Conservation (phyloP, 1,140 invertebrate species). For the Wasmannia auropunctata region DNA sequence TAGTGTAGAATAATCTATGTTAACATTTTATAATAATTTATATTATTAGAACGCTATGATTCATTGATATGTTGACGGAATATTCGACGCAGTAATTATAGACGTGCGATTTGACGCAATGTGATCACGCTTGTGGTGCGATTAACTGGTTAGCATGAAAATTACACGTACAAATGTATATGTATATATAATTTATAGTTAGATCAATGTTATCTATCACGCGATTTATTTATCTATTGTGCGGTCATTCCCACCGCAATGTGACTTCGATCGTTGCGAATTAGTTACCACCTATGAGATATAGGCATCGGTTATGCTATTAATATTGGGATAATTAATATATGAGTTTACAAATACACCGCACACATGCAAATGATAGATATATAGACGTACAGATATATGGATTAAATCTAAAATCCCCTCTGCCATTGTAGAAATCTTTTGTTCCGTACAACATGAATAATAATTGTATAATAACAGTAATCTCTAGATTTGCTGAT, state of each 20-base stretch:
- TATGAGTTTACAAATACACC: constrained; percentile 37
- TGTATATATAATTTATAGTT: constrained; percentile 55
- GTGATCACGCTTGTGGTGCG: constrained; percentile 39
- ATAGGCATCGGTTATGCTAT: constrained; percentile 34
- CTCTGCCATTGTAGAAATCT: background rate
- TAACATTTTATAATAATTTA: constrained; percentile 21
- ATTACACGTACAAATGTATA: constrained; percentile 19
- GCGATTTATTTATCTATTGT: constrained; percentile 46
- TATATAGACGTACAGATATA: background rate
- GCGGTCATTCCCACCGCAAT: constrained; percentile 24
- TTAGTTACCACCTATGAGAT: constrained; percentile 36
- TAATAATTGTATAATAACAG: background rate
- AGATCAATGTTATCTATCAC: constrained; percentile 48
- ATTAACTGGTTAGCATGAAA: constrained; percentile 55
- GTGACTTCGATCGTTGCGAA: constrained; percentile 45
- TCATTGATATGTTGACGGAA: constrained; percentile 50
- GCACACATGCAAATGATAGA: background rate
- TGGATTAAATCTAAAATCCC: background rate
- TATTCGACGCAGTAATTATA: constrained; percentile 49
- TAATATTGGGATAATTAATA: constrained; percentile 57
- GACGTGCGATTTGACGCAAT: constrained; percentile 31
- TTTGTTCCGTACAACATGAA: background rate
- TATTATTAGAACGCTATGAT: background rate
- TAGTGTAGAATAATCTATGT: background rate
- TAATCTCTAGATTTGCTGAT: background rate